Evolutionary conservation across 2,113 vertebrate species (phyloP).

Genomic region (Deroptyus accipitrinus): DNA sequence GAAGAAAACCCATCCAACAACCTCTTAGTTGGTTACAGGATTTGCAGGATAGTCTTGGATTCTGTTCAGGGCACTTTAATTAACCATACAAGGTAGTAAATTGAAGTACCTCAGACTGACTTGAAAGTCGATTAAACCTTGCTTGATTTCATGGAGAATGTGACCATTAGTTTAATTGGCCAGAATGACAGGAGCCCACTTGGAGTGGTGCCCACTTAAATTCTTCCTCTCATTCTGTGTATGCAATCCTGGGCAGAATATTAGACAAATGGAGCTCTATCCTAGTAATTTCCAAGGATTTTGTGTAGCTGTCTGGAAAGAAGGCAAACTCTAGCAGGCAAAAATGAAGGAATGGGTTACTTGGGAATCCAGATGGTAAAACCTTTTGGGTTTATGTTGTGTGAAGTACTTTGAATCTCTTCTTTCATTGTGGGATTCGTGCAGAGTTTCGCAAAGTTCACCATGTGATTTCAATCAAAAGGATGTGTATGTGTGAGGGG

Average conservation of each 20-base stretch:
- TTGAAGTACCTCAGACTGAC: conserved; percentile 56
- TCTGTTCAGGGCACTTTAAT: conserved; percentile 38
- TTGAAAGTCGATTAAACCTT: conserved; percentile 60
- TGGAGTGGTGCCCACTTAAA: conserved; percentile 29
- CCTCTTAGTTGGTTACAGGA: background rate
- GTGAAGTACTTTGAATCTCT: background rate
- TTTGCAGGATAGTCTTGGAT: conserved; percentile 9
- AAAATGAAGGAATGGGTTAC: background rate
- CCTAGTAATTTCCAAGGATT: conserved; percentile 40
- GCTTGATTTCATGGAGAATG: conserved; percentile 65
- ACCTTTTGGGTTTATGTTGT: conserved; percentile 12
- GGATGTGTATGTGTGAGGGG: background rate
- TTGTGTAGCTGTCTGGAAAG: background rate
- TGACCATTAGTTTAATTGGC: conserved; percentile 61
- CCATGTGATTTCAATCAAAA: conserved; percentile 47
- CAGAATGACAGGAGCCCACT: conserved; percentile 41
- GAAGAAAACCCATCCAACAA: background rate
- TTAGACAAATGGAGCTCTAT: background rate
- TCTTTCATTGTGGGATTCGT: conserved; percentile 9
- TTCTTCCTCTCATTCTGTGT: conserved; percentile 20
- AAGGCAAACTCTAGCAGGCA: background rate
- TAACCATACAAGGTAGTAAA: conserved; percentile 49
- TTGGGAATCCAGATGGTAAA: conserved; percentile 43
- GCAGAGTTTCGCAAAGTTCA: background rate
- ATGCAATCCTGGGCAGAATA: background rate